Evolutionary conservation across 2,113 vertebrate genomes (phyloP).

Genomic region (Carassius auratus): DNA sequence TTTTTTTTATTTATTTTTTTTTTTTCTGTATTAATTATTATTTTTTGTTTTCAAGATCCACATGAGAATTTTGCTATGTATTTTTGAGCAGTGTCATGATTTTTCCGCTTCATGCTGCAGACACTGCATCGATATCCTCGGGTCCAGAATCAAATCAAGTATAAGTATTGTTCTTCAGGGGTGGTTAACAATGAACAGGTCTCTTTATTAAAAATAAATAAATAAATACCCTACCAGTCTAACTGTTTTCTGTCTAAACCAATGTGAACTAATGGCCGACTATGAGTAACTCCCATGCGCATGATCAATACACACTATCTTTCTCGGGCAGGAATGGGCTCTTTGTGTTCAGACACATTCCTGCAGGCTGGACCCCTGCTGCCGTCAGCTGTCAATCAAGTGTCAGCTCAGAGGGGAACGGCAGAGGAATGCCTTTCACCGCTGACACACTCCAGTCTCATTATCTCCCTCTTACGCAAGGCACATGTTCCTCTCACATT

Average conservation of each 20-base stretch:
- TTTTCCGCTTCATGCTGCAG: too few relatives aligned
- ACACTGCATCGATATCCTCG: conserved; percentile 57
- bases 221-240: conserved; percentile 33
- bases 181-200: conserved; percentile 57
- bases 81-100: too few relatives aligned
- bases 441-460: not conserved
- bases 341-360: conserved; percentile 35
- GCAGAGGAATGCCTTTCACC: conserved; percentile 35
- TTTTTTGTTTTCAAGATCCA: too few relatives aligned
- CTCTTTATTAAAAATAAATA: conserved; percentile 52
- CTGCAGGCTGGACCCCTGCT: not conserved
- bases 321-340: conserved; percentile 11
- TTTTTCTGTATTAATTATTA: too few relatives aligned
- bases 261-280: not conserved
- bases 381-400: conserved; percentile 43
- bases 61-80: too few relatives aligned
- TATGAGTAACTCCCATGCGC: not conserved
- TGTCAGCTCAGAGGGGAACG: not conserved
- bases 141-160: conserved; percentile 58
- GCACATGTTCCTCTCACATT: not conserved
- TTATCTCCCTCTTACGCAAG: not conserved
- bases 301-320: conserved; percentile 21
- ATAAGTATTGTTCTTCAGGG: conserved; percentile 50
- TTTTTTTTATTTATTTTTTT: too few relatives aligned
- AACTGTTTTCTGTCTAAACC: conserved; percentile 21